These are phyloP conservation scores for Calycopis cecrops DNA, from an alignment of 1,140 invertebrate genomes.

Conservation along the genomic window DNA sequence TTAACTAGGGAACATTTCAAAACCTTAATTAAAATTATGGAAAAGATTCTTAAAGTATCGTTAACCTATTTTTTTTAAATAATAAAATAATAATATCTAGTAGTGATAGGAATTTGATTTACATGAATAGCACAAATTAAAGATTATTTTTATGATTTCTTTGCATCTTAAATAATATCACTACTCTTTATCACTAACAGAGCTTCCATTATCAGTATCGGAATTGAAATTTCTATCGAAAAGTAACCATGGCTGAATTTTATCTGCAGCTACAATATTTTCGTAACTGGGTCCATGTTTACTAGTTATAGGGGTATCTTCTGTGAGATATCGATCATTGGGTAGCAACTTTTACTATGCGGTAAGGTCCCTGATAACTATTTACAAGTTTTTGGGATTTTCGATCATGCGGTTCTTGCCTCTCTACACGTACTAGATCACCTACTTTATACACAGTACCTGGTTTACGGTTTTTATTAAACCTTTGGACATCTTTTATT, in stretches of 20 bases:
- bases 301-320: constrained; percentile 22
- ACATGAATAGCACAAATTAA: too few species aligned
- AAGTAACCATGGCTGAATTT: constrained; percentile 23
- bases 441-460: constrained; percentile 18
- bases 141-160: too few species aligned
- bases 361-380: constrained; percentile 28
- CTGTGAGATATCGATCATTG: constrained; percentile 22
- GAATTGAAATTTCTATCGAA: constrained; percentile 6
- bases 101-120: too few species aligned
- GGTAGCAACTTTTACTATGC: constrained; percentile 20
- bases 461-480: constrained; percentile 19
- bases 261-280: constrained; percentile 17
- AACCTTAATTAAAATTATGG: too few species aligned
- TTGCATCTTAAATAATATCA: too few species aligned
- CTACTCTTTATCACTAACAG: too few species aligned
- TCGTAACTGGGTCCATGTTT: constrained; percentile 19
- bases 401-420: constrained; percentile 23
- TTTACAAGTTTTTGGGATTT: constrained; percentile 27
- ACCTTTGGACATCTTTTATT: constrained; percentile 10
- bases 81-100: too few species aligned
- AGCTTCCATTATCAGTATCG: too few species aligned
- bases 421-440: constrained; percentile 28
- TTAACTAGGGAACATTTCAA: too few species aligned
- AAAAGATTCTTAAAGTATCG: too few species aligned
- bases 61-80: too few species aligned